These are phyloP conservation scores for Parascotia fuliginaria DNA, from an alignment of 2,888 invertebrate genomes.

Conservation along the genomic window DNA sequence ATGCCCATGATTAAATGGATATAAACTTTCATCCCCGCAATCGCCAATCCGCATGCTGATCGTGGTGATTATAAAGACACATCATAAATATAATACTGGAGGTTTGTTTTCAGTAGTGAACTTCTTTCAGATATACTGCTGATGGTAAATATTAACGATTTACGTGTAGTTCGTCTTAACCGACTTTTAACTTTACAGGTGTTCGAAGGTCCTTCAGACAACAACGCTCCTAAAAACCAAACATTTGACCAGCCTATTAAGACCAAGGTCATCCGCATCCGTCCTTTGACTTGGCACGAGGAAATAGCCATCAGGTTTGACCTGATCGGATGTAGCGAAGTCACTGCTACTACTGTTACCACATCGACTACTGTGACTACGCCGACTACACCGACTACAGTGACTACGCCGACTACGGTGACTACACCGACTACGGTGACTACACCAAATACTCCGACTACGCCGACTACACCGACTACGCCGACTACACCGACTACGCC, in stretches of 20 bases:
- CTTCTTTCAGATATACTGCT: too few relatives aligned
- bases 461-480: not conserved
- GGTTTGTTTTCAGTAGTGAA: too few relatives aligned
- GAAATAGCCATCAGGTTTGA: constrained; percentile 89
- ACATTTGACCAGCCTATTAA: constrained; percentile 90
- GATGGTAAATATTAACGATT: too few relatives aligned
- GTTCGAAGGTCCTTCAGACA: constrained; percentile 90
- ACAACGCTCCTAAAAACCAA: constrained; percentile 85
- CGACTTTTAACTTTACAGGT: constrained; percentile 67
- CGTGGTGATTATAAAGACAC: too few relatives aligned
- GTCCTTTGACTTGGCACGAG: constrained; percentile 91
- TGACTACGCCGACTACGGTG: not conserved
- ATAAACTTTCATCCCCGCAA: too few relatives aligned
- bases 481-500: constrained; percentile 1
- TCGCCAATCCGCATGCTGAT: too few relatives aligned
- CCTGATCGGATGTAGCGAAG: constrained; percentile 89
- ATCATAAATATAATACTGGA: too few relatives aligned
- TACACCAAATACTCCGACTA: not conserved
- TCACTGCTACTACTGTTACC: not conserved
- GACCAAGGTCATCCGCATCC: constrained; percentile 89
- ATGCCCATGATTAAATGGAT: too few relatives aligned
- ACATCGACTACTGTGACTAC: constrained; percentile 2
- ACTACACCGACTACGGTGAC: not conserved
- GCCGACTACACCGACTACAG: not conserved
- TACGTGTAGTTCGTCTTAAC: too few relatives aligned